phyloP scores from a whole-genome alignment of 2,797 vertebrate genomes.

The Eulemur rubriventer region DNA sequence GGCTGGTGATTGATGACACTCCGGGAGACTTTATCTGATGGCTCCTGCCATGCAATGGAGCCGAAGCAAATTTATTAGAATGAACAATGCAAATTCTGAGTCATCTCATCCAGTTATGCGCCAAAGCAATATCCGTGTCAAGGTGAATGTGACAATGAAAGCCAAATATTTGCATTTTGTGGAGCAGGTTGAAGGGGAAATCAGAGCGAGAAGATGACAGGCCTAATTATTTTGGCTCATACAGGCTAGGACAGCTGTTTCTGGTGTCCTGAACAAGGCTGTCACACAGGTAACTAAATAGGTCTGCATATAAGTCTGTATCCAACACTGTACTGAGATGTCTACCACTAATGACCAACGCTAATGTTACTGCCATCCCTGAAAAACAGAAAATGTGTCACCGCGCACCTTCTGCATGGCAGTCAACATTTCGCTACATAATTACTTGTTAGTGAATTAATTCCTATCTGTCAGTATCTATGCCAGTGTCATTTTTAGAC shows the following conservation, averaged over 20 bases:
- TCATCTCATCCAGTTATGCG: conserved; percentile 99
- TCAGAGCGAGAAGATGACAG: conserved; percentile 99
- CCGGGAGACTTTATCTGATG: conserved; percentile 99
- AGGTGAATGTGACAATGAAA: conserved; percentile 99
- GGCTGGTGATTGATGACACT: conserved; percentile 99
- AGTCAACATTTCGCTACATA: conserved; percentile 97
- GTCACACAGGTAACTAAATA: conserved; percentile 99
- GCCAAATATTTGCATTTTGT: conserved; percentile 99
- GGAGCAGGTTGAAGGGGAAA: conserved; percentile 99
- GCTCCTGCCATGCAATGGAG: conserved; percentile 95
- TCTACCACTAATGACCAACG: conserved; percentile 99
- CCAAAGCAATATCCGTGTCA: conserved; percentile 99
- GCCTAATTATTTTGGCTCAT: conserved; percentile 99
- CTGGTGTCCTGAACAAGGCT: conserved; percentile 99
- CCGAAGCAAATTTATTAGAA: conserved; percentile 99
- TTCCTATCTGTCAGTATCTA: conserved; percentile 94
- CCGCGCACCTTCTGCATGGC: conserved; percentile 91
- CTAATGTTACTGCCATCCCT: conserved; percentile 99
- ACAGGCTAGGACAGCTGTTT: conserved; percentile 99
- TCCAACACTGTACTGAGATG: conserved; percentile 94
- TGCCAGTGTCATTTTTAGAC: conserved; percentile 91
- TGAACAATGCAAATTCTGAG: conserved; percentile 99
- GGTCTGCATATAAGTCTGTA: conserved; percentile 97
- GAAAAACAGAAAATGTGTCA: conserved; percentile 95
- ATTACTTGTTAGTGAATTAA: conserved; percentile 98